Conservation (phyloP, 2,888 invertebrate genomes). For the Lasioglossum pauxillum region DNA sequence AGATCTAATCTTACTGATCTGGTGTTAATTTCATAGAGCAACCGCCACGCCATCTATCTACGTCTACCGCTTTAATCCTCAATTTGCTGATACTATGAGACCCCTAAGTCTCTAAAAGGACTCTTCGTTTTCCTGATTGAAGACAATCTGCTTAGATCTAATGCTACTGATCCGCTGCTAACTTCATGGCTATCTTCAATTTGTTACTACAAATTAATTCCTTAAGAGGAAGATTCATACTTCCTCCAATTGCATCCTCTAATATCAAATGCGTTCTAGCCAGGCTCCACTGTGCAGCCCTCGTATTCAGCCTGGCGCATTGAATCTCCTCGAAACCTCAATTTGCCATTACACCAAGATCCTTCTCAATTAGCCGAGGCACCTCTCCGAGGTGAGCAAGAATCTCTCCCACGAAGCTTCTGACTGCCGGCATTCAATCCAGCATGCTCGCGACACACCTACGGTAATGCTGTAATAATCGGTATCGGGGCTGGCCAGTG, state of each 20-base stretch:
- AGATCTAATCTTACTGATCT: no score
- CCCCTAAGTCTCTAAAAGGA: no score
- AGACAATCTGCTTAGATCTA: no score
- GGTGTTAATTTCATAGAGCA: no score
- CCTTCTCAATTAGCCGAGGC: neutral
- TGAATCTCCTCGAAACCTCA: neutral
- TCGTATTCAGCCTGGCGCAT: neutral
- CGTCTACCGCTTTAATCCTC: no score
- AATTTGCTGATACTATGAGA: no score
- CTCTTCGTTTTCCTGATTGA: no score
- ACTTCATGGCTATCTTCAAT: no score
- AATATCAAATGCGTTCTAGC: neutral
- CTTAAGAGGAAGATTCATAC: neutral
- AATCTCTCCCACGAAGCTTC: slow-evolving; percentile 43
- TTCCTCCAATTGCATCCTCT: neutral
- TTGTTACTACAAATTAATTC: no score
- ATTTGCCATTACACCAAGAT: neutral
- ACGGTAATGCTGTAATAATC: slow-evolving; percentile 54
- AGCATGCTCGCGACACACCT: slow-evolving; percentile 42
- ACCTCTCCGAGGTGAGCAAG: neutral
- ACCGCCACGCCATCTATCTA: no score
- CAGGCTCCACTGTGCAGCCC: neutral
- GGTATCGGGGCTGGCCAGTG: slow-evolving; percentile 30
- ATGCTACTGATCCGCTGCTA: no score
- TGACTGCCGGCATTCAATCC: slow-evolving; percentile 40